Conservation (phyloP, 1,140 invertebrate species). For the Anastrepha ludens region DNA sequence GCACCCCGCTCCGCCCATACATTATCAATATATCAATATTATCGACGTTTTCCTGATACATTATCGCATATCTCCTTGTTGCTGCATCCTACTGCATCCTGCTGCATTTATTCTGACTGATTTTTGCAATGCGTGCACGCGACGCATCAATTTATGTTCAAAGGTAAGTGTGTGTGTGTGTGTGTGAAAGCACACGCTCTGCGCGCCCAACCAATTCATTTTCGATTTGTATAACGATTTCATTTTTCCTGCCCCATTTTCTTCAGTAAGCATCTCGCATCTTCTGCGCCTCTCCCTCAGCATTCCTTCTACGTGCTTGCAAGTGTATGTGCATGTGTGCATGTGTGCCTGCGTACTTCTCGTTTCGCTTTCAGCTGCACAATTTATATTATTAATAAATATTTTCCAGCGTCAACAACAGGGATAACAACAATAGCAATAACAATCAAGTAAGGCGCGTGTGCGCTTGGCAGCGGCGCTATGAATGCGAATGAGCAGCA, state of each 20-base stretch:
- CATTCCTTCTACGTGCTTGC: not conserved
- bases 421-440: not conserved
- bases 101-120: slow-evolving; percentile 37
- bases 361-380: slow-evolving; percentile 28
- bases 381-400: slow-evolving; percentile 28
- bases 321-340: not conserved
- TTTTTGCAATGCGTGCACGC: slow-evolving; percentile 38
- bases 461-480: not conserved
- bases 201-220: slow-evolving; percentile 37
- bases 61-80: slow-evolving; percentile 10
- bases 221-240: slow-evolving; percentile 41
- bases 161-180: not conserved
- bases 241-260: not conserved
- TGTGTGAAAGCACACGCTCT: not conserved
- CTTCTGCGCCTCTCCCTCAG: not conserved
- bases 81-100: not conserved
- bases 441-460: not conserved
- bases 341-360: not conserved
- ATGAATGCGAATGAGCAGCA: not conserved
- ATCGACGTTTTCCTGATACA: slow-evolving; percentile 9
- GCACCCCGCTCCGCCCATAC: not conserved
- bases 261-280: not conserved
- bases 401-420: slow-evolving; percentile 32
- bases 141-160: slow-evolving; percentile 8
- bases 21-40: slow-evolving; percentile 9